Percentiles rank a stretch among this genome's conserved stretches.
Evolutionary conservation across 2,888 invertebrate genomes (phyloP).

Genomic region (Achlya flavicornis): DNA sequence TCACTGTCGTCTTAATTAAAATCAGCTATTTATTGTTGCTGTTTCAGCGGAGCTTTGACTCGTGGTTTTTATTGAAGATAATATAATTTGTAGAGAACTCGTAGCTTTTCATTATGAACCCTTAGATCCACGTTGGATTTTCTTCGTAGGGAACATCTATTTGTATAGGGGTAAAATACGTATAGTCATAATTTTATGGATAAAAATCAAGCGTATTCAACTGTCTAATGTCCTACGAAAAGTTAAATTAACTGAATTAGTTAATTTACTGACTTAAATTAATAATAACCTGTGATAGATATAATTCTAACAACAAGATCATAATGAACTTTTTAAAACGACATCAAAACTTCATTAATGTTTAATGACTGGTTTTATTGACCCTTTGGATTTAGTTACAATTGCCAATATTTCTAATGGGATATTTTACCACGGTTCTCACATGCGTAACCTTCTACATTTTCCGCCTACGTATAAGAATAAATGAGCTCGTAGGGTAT

Average conservation of each 20-base stretch:
- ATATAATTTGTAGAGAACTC: too few species aligned
- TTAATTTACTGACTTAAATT: too few species aligned
- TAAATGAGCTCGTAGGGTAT: conserved; percentile 37
- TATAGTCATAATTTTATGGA: too few species aligned
- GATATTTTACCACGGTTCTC: conserved; percentile 25
- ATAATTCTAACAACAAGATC: not conserved
- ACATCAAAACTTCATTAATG: not conserved
- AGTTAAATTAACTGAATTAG: too few species aligned
- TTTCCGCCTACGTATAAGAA: conserved; percentile 39
- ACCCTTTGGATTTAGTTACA: conserved; percentile 1
- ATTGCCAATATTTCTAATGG: conserved; percentile 5
- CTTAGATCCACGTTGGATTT: too few species aligned
- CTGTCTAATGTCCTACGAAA: too few species aligned
- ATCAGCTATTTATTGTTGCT: conserved; percentile 58
- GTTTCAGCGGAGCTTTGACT: conserved; percentile 18
- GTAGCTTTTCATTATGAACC: too few species aligned
- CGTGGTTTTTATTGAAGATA: conserved; percentile 2
- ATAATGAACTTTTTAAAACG: not conserved
- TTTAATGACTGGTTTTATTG: conserved; percentile 2
- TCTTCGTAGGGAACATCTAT: too few species aligned
- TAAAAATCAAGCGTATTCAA: too few species aligned
- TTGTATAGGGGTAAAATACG: too few species aligned
- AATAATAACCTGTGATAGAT: too few species aligned
- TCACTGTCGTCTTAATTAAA: conserved; percentile 76
- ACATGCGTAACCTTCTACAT: conserved; percentile 8